A percentile compares a stretch with the other conserved stretches of the same genome.
Conservation (phyloP, 2,797 vertebrate species). For the Monodelphis domestica region DNA sequence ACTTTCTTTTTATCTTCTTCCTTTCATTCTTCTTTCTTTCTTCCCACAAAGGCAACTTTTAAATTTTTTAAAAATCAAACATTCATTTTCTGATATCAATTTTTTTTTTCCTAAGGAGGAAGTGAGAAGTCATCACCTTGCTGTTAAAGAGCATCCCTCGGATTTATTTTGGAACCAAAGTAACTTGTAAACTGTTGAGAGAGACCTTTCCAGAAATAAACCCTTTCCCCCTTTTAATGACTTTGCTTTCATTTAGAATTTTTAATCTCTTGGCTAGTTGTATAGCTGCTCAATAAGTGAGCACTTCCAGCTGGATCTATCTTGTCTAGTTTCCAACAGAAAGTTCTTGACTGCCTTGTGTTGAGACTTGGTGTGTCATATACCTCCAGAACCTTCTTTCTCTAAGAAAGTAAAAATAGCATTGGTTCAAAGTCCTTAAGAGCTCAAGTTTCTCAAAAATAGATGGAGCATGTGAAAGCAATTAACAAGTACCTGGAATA, state of each 20-base stretch:
- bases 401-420: conserved; percentile 18
- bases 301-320: background rate
- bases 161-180: conserved; percentile 13
- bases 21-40: background rate
- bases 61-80: conserved; percentile 13
- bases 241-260: conserved; percentile 22
- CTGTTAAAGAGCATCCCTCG: conserved; percentile 16
- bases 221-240: background rate
- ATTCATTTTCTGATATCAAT: background rate
- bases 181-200: conserved; percentile 30
- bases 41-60: conserved; percentile 51
- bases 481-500: conserved; percentile 57
- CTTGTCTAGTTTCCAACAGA: conserved; percentile 14
- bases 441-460: conserved; percentile 52
- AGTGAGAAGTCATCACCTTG: conserved; percentile 53
- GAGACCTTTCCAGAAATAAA: conserved; percentile 17
- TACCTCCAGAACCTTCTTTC: conserved; percentile 31
- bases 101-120: conserved; percentile 34
- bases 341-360: background rate
- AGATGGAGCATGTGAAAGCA: conserved; percentile 29
- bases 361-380: conserved; percentile 3
- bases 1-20: background rate
- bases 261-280: conserved; percentile 6
- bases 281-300: background rate
- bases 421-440: conserved; percentile 12